Conservation (phyloP, 2,113 vertebrate species). For the Rhinoptilus africanus region DNA sequence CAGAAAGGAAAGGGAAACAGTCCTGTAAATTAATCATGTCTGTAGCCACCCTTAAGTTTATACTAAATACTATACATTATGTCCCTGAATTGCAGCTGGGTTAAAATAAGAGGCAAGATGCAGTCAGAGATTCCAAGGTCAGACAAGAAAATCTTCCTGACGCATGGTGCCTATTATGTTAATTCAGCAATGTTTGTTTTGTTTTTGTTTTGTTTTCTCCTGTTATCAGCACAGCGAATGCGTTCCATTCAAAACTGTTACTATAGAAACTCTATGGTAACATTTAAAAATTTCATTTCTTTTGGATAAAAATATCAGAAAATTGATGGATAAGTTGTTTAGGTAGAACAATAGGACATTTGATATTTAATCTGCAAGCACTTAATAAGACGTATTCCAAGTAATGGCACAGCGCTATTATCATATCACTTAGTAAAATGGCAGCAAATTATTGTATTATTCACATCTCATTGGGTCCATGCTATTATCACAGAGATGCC, state of each 20-base stretch:
- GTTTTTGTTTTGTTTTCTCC: slow-evolving; percentile 26
- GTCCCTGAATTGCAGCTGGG: background rate
- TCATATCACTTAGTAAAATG: slow-evolving; percentile 69
- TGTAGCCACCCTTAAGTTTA: background rate
- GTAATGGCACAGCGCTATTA: slow-evolving; percentile 67
- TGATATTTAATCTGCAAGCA: slow-evolving; percentile 66
- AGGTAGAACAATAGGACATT: slow-evolving; percentile 66
- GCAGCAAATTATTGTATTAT: slow-evolving; percentile 71
- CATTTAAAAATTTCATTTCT: slow-evolving; percentile 51
- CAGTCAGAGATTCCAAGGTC: slow-evolving; percentile 4
- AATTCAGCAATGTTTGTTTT: slow-evolving; percentile 55
- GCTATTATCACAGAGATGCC: slow-evolving; percentile 59
- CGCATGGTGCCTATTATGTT: background rate
- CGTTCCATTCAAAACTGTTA: slow-evolving; percentile 52
- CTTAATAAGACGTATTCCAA: slow-evolving; percentile 67
- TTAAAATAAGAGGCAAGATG: background rate
- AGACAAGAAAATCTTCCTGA: background rate
- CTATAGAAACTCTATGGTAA: slow-evolving; percentile 49
- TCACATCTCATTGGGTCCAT: slow-evolving; percentile 64
- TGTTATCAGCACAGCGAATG: background rate
- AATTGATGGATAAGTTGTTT: slow-evolving; percentile 71
- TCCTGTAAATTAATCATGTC: background rate
- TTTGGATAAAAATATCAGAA: slow-evolving; percentile 71
- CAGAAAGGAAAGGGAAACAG: background rate
- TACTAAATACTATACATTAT: background rate